phyloP scores from a whole-genome alignment of 2,888 invertebrate genomes.

The Cryptosula pallasiana region DNA sequence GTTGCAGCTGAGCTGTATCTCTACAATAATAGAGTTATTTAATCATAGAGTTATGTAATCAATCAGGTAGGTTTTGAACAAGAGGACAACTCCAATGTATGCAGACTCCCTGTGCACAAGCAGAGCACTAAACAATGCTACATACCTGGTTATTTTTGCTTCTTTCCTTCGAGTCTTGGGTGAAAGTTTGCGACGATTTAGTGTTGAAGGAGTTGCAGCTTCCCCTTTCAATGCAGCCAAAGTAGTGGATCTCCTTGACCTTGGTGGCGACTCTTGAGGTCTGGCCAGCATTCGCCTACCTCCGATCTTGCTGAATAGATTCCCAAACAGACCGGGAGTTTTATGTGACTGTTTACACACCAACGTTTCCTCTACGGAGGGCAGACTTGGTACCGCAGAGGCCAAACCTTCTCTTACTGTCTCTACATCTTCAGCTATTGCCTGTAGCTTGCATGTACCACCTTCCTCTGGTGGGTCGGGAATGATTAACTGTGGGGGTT shows the following conservation, averaged over 20 bases:
- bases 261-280: slow-evolving; percentile 20
- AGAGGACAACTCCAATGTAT: too few relatives aligned
- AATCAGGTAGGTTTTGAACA: too few relatives aligned
- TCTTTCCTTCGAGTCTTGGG: background rate
- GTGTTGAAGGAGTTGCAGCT: too few relatives aligned
- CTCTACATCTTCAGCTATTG: background rate
- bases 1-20: background rate
- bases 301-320: slow-evolving; percentile 18
- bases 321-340: background rate
- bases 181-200: background rate
- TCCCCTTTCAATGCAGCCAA: background rate
- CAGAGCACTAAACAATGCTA: too few relatives aligned
- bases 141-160: background rate
- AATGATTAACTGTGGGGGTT: background rate
- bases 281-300: background rate
- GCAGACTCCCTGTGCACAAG: too few relatives aligned
- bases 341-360: background rate
- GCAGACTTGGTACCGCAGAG: background rate
- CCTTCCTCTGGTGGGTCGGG: background rate
- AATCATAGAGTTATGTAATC: too few relatives aligned
- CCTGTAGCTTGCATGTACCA: background rate
- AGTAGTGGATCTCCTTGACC: background rate
- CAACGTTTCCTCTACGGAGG: background rate
- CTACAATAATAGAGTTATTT: background rate
- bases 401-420: background rate